phyloP scores from a whole-genome alignment of 92 coral and sea anemone species.

The Virgularia gustaviana region DNA sequence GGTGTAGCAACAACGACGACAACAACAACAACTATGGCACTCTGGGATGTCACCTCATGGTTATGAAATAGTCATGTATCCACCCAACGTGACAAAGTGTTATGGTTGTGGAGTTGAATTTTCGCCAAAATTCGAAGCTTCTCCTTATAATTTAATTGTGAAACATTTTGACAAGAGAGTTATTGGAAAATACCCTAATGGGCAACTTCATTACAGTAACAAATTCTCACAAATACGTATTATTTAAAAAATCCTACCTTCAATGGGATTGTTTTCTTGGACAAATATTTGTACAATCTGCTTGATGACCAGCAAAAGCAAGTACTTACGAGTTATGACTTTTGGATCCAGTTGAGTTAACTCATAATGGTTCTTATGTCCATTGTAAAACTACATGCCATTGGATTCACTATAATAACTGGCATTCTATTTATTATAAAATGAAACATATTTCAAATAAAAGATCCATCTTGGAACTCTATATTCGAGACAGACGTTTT shows the following conservation, averaged over 20 bases:
- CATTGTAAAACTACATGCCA: no score
- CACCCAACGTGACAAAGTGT: slow-evolving; percentile 40
- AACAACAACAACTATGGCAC: no score
- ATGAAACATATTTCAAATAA: no score
- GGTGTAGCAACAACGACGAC: background rate
- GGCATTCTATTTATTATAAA: no score
- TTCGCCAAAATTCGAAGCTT: slow-evolving; percentile 12
- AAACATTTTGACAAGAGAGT: slow-evolving; percentile 36
- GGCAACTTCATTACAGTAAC: slow-evolving; percentile 8
- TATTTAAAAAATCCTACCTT: background rate
- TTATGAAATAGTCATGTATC: slow-evolving; percentile 2
- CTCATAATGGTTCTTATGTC: no score
- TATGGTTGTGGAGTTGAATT: slow-evolving; percentile 52
- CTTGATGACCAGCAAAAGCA: background rate
- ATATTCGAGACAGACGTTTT: no score
- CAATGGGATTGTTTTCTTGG: background rate
- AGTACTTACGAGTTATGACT: background rate
- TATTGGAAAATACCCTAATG: background rate
- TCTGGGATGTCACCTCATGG: background rate
- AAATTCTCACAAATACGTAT: slow-evolving; percentile 1
- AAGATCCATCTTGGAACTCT: no score
- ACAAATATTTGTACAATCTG: background rate
- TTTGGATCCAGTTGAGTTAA: no score
- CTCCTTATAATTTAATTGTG: slow-evolving; percentile 28
- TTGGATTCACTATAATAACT: no score